Percentiles rank a stretch among this genome's conserved stretches.
phyloP scores from a whole-genome alignment of 2,113 vertebrate species.

The Pygoscelis adeliae region DNA sequence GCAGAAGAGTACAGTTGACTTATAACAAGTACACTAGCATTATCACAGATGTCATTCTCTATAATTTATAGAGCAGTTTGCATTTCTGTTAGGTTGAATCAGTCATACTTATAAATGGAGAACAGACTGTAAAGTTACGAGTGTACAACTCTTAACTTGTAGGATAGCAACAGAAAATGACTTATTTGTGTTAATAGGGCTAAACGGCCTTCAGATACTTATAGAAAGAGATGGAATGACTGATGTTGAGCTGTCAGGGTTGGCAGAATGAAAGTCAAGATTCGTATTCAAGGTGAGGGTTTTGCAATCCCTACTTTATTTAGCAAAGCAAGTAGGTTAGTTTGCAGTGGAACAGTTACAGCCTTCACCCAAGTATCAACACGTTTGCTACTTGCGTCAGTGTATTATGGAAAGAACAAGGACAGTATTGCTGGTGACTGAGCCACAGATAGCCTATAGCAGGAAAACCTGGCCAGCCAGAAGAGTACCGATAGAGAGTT shows the following conservation, averaged over 20 bases:
- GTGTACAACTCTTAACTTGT: background rate
- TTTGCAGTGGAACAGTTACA: background rate
- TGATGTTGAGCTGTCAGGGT: background rate
- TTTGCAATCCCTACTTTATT: background rate
- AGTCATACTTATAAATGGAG: background rate
- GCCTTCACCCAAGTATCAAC: background rate
- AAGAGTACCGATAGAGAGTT: background rate
- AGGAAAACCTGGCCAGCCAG: background rate
- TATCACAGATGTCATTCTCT: background rate
- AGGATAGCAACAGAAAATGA: background rate
- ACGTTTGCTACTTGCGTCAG: background rate
- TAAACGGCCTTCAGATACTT: background rate
- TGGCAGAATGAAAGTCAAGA: background rate
- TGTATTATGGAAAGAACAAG: background rate
- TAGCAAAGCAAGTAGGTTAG: background rate
- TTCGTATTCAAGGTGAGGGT: background rate
- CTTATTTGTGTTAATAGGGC: background rate
- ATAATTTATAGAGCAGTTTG: constrained; percentile 29
- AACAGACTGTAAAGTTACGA: background rate
- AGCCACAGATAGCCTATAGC: background rate
- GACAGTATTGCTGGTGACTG: background rate
- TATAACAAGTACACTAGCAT: background rate
- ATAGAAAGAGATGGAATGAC: background rate
- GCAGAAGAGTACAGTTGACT: background rate
- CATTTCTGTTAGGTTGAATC: constrained; percentile 1